phyloP scores from a whole-genome alignment of 2,888 invertebrate species.

The Tenthredo notha region DNA sequence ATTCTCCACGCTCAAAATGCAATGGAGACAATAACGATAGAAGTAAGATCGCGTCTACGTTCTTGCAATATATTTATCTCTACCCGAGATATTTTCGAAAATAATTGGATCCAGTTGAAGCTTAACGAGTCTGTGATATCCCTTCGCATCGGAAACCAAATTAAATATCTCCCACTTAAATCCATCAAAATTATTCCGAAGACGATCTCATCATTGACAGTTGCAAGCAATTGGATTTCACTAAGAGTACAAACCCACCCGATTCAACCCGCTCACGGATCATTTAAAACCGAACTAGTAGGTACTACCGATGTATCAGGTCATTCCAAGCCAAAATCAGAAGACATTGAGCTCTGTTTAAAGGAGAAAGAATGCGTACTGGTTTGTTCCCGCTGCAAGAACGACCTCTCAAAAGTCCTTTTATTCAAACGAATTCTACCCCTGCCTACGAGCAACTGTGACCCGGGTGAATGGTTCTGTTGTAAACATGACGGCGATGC shows the following conservation, averaged over 20 bases:
- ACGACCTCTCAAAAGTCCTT: constrained; percentile 65
- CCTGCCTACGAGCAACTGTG: constrained; percentile 71
- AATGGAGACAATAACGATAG: constrained; percentile 70
- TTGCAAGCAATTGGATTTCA: constrained; percentile 71
- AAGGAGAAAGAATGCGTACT: constrained; percentile 62
- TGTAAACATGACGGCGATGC: constrained; percentile 66
- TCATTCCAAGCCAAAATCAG: constrained; percentile 13
- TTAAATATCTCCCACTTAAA: constrained; percentile 64
- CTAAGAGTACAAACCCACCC: constrained; percentile 73
- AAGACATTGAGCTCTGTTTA: constrained; percentile 59
- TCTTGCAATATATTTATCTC: constrained; percentile 72
- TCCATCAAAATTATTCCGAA: constrained; percentile 69
- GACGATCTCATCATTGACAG: constrained; percentile 69
- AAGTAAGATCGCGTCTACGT: constrained; percentile 71
- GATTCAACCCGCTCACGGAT: constrained; percentile 67
- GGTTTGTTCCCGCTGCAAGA: constrained; percentile 70
- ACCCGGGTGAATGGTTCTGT: constrained; percentile 75
- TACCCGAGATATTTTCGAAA: constrained; percentile 61
- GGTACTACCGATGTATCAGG: constrained; percentile 54
- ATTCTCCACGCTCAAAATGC: constrained; percentile 36
- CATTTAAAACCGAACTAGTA: constrained; percentile 70
- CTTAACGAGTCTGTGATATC: constrained; percentile 68
- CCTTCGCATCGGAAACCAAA: constrained; percentile 63
- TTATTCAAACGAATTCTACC: constrained; percentile 70
- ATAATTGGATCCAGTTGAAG: constrained; percentile 65